phyloP scores from a whole-genome alignment of 2,797 vertebrate genomes.

The Eremophila alpestris region DNA sequence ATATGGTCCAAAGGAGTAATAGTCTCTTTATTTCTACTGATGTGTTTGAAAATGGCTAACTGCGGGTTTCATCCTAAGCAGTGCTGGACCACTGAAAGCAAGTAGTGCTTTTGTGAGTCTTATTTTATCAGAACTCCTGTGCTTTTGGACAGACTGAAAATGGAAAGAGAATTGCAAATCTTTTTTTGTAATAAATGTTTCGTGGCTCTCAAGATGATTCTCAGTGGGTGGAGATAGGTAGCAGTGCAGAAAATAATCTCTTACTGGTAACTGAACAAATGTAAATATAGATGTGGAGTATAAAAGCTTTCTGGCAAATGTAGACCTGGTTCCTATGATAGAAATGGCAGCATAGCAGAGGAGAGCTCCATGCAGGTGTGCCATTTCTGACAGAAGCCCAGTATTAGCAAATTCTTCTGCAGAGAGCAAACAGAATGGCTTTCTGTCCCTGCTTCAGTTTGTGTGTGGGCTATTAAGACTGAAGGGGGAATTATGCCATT shows the following conservation, averaged over 20 bases:
- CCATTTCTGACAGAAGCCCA: background rate
- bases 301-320: background rate
- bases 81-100: background rate
- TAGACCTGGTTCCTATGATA: background rate
- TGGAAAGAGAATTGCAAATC: background rate
- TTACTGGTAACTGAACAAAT: background rate
- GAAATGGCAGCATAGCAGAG: background rate
- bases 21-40: background rate
- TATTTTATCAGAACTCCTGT: background rate
- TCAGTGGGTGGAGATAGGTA: background rate
- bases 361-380: background rate
- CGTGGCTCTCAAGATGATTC: background rate
- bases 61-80: background rate
- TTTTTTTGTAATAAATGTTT: background rate
- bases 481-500: background rate
- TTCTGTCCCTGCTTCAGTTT: conserved; percentile 12
- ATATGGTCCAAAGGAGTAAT: background rate
- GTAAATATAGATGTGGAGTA: background rate
- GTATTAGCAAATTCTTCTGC: background rate
- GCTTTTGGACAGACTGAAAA: background rate
- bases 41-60: background rate
- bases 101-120: background rate
- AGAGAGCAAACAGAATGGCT: background rate
- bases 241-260: background rate
- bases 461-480: conserved; percentile 20